Evolutionary conservation across 2,797 vertebrate species (phyloP).

Genomic region (Crenuchus spilurus): DNA sequence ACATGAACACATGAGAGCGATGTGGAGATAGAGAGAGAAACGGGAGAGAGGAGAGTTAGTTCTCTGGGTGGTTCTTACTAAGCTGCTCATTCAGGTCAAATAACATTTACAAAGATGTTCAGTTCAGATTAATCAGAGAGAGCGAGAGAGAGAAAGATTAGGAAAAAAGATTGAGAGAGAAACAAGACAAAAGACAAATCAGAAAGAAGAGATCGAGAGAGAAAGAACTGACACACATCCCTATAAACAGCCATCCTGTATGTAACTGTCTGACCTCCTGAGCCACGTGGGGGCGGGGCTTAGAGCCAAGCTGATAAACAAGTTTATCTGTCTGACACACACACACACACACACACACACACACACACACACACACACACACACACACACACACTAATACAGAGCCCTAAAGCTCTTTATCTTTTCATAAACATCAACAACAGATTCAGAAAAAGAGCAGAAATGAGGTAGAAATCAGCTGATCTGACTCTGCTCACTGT

Average conservation of each 20-base stretch:
- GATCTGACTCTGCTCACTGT: too few relatives aligned
- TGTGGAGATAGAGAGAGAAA: slow-evolving; percentile 7
- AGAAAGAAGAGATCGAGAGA: background rate
- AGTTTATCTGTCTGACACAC: background rate
- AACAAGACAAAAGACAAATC: too few relatives aligned
- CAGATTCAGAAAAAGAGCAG: too few relatives aligned
- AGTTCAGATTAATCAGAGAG: slow-evolving; percentile 56
- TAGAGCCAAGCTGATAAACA: background rate
- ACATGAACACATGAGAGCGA: too few relatives aligned
- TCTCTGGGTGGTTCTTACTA: slow-evolving; percentile 45
- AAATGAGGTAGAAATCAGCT: too few relatives aligned
- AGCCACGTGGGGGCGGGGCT: background rate
- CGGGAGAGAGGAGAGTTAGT: background rate
- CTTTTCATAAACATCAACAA: too few relatives aligned
- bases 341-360: background rate
- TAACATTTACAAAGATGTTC: slow-evolving; percentile 62
- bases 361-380: slow-evolving; percentile 3
- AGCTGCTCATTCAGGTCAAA: slow-evolving; percentile 70
- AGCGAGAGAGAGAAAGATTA: background rate
- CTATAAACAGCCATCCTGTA: too few relatives aligned
- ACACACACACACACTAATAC: background rate
- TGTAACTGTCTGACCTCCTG: background rate
- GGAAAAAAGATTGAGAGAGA: too few relatives aligned
- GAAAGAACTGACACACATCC: too few relatives aligned
- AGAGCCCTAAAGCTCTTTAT: too few relatives aligned